These are phyloP conservation scores for Rhamphomyia laevipes DNA, from an alignment of 2,888 invertebrate species.

Conservation along the genomic window DNA sequence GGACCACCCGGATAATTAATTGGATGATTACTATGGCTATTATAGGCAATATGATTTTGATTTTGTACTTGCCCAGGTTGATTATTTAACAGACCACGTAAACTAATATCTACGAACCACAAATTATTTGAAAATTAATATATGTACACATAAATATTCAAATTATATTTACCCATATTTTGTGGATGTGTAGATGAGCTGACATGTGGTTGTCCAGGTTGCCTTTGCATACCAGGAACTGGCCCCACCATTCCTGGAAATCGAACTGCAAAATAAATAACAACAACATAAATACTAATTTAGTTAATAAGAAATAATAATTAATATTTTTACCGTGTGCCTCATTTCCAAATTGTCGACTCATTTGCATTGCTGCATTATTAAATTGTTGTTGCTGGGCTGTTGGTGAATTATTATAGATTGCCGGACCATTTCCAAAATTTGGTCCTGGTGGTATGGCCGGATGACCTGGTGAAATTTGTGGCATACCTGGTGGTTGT, in stretches of 20 bases:
- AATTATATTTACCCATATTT: constrained; percentile 39
- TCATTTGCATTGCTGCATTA: constrained; percentile 30
- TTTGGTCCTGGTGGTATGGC: constrained; percentile 8
- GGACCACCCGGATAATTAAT: constrained; percentile 33
- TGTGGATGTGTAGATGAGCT: constrained; percentile 54
- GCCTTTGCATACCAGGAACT: constrained; percentile 35
- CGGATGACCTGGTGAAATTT: constrained; percentile 31
- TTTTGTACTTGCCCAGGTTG: constrained; percentile 35
- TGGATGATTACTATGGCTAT: constrained; percentile 22
- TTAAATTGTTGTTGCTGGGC: constrained; percentile 30
- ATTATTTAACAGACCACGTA: constrained; percentile 37
- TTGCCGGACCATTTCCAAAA: constrained; percentile 32
- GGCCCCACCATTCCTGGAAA: constrained; percentile 32
- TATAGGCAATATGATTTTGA: constrained; percentile 33
- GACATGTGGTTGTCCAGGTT: constrained; percentile 45
- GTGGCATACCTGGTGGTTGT: constrained; percentile 30
- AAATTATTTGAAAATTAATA: background rate
- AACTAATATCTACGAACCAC: constrained; percentile 32
- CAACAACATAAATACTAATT: background rate
- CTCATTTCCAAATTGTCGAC: constrained; percentile 31
- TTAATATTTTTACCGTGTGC: constrained; percentile 30
- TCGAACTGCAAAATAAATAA: constrained; percentile 16
- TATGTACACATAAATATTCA: background rate
- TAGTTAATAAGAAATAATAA: background rate
- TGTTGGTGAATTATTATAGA: constrained; percentile 31